Conservation (phyloP, 2,113 vertebrate genomes). For the Candoia aspera region DNA sequence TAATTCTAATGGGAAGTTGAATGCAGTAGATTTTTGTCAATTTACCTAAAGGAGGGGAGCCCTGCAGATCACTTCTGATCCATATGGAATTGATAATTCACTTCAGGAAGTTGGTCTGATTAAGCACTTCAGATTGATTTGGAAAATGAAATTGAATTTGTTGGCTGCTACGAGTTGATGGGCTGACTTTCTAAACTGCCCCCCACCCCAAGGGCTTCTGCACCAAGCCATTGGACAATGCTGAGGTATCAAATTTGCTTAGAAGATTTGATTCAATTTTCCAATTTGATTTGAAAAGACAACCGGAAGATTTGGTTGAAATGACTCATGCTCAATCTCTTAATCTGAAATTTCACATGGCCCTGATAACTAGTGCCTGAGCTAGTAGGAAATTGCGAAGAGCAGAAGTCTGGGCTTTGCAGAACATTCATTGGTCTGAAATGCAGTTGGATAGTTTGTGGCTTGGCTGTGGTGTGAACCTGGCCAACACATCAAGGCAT, state of each 20-base stretch:
- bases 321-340: background rate
- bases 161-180: background rate
- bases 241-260: background rate
- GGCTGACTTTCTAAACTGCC: background rate
- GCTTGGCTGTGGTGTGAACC: background rate
- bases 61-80: no score
- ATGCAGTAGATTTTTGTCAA: no score
- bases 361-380: background rate
- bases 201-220: background rate
- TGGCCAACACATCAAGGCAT: background rate
- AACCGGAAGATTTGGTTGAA: background rate
- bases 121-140: background rate
- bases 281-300: background rate
- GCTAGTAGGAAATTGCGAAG: background rate
- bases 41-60: no score
- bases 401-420: background rate
- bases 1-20: no score
- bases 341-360: background rate
- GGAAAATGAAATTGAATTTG: background rate
- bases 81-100: no score
- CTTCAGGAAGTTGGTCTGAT: no score
- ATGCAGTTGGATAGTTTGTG: background rate
- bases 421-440: background rate
- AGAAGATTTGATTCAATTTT: background rate
- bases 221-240: background rate